Percentiles rank a stretch among this genome's conserved stretches.
Evolutionary conservation across 2,888 invertebrate genomes (phyloP).

Genomic region (Aquatica leii): DNA sequence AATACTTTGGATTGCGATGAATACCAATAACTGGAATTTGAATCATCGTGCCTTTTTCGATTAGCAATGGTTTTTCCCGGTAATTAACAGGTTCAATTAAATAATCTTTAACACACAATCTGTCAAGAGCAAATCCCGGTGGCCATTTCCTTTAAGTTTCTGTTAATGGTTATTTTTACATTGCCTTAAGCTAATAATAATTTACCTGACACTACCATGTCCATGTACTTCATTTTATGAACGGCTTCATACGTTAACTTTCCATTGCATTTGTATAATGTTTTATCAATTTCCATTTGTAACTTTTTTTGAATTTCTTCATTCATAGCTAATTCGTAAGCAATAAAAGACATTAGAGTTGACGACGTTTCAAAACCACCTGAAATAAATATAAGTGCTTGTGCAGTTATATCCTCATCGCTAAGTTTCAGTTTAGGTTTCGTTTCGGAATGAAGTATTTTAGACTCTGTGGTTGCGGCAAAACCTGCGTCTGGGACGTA

Average conservation of each 20-base stretch:
- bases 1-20: slow-evolving; percentile 66
- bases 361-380: slow-evolving; percentile 65
- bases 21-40: slow-evolving; percentile 55
- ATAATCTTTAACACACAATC: slow-evolving; percentile 63
- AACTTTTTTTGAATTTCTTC: slow-evolving; percentile 67
- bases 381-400: slow-evolving; percentile 64
- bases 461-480: neutral
- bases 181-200: neutral
- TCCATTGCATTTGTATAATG: slow-evolving; percentile 43
- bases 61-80: slow-evolving; percentile 10
- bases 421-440: slow-evolving; percentile 33
- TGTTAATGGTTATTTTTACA: neutral
- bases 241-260: slow-evolving; percentile 60
- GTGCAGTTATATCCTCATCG: slow-evolving; percentile 65
- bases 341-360: slow-evolving; percentile 61
- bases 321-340: slow-evolving; percentile 67
- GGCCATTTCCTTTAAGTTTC: slow-evolving; percentile 64
- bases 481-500: neutral
- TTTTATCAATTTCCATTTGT: slow-evolving; percentile 64
- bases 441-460: neutral
- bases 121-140: slow-evolving; percentile 64
- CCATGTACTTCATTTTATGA: slow-evolving; percentile 62
- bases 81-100: slow-evolving; percentile 41
- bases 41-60: slow-evolving; percentile 2
- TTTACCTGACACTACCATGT: slow-evolving; percentile 65